Conservation (phyloP, 2,888 invertebrate species). For the Thymelicus lineola region DNA sequence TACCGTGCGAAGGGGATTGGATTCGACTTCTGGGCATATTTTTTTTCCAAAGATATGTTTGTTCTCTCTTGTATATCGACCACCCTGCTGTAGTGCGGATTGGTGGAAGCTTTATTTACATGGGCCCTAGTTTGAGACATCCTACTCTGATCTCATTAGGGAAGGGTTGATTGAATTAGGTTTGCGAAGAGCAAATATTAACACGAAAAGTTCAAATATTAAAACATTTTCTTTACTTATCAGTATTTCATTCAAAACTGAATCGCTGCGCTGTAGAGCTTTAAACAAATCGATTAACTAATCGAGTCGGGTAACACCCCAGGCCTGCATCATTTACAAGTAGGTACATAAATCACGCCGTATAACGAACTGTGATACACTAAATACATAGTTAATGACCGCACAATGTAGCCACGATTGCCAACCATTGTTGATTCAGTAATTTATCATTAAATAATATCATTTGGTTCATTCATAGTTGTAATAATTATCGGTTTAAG, state of each 20-base stretch:
- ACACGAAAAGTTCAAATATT: too few species aligned
- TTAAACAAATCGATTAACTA: constrained; percentile 18
- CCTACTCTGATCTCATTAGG: too few species aligned
- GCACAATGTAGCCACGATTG: constrained; percentile 13
- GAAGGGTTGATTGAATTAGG: too few species aligned
- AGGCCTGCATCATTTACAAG: constrained; percentile 22
- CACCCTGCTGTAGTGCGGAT: too few species aligned
- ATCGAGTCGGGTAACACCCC: constrained; percentile 12
- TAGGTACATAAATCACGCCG: constrained; percentile 24
- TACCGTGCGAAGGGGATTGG: too few species aligned
- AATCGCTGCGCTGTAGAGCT: constrained; percentile 4
- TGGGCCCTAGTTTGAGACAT: too few species aligned
- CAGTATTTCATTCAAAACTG: background rate
- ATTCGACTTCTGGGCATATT: too few species aligned
- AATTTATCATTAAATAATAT: constrained; percentile 21
- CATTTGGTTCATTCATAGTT: constrained; percentile 11
- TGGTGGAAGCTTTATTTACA: too few species aligned
- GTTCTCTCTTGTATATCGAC: too few species aligned
- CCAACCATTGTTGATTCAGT: constrained; percentile 17
- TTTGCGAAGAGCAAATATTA: too few species aligned
- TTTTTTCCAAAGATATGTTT: too few species aligned
- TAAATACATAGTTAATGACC: constrained; percentile 36
- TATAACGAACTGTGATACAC: constrained; percentile 34
- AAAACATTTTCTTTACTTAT: too few species aligned
- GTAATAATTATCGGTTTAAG: background rate